These are phyloP conservation scores for Yponomeuta cagnagella DNA, from an alignment of 2,888 invertebrate species.

Conservation along the genomic window DNA sequence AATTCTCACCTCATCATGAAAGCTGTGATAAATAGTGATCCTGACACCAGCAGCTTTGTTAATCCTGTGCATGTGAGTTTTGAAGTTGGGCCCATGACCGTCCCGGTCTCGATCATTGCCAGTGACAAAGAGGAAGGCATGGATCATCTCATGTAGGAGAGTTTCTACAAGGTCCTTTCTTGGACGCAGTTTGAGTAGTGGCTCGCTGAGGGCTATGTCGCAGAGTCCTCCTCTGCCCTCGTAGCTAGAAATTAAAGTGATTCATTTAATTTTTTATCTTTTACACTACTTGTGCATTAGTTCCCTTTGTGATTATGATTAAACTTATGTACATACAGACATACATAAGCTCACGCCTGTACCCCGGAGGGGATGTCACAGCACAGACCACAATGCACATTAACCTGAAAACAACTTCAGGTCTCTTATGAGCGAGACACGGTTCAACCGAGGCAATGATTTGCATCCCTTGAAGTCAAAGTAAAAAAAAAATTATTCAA, in stretches of 20 bases:
- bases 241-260: conserved; percentile 67
- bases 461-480: too few species aligned
- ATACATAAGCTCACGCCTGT: too few species aligned
- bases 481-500: too few species aligned
- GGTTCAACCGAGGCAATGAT: too few species aligned
- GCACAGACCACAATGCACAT: too few species aligned
- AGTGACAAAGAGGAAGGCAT: conserved; percentile 95
- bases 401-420: too few species aligned
- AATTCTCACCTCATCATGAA: conserved; percentile 91
- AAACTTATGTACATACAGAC: too few species aligned
- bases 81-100: conserved; percentile 96
- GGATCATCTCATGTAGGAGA: conserved; percentile 99
- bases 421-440: too few species aligned
- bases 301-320: too few species aligned
- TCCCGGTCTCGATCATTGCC: conserved; percentile 89
- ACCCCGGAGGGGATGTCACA: too few species aligned
- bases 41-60: conserved; percentile 90
- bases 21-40: conserved; percentile 94
- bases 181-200: conserved; percentile 92
- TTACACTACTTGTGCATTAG: too few species aligned
- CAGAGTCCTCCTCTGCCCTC: conserved; percentile 84
- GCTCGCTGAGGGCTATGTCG: conserved; percentile 90
- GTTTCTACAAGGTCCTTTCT: conserved; percentile 97
- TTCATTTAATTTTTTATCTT: too few species aligned
- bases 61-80: conserved; percentile 94